Conservation (phyloP, 2,888 invertebrate species). For the Nomada goodeniana region DNA sequence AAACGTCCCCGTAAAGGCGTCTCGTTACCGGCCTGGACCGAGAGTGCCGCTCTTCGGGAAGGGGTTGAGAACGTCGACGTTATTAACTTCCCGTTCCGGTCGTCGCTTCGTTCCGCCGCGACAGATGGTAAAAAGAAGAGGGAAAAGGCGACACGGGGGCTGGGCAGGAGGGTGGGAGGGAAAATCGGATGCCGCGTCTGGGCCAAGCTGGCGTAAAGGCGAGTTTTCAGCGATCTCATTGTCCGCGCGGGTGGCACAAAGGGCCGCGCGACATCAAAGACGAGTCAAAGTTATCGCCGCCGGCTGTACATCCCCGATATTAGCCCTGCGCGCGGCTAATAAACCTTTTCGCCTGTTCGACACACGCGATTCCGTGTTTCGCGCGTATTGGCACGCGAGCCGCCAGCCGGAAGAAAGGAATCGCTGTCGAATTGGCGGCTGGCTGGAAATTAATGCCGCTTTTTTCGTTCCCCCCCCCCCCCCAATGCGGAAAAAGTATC, state of each 20-base stretch:
- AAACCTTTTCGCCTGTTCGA: slow-evolving; percentile 63
- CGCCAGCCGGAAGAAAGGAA: slow-evolving; percentile 8
- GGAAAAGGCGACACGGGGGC: not conserved
- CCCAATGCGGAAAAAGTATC: not conserved
- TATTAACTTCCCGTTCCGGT: slow-evolving; percentile 47
- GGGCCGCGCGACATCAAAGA: slow-evolving; percentile 74
- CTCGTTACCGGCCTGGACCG: slow-evolving; percentile 40
- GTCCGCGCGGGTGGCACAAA: slow-evolving; percentile 69
- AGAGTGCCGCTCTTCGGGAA: not conserved
- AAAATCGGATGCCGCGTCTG: slow-evolving; percentile 50
- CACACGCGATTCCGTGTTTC: slow-evolving; percentile 48
- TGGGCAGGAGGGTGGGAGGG: slow-evolving; percentile 11
- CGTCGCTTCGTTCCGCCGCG: slow-evolving; percentile 25
- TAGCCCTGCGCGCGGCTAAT: slow-evolving; percentile 65
- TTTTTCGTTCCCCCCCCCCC: not conserved
- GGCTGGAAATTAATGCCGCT: slow-evolving; percentile 17
- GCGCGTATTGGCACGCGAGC: slow-evolving; percentile 22
- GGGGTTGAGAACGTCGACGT: slow-evolving; percentile 43
- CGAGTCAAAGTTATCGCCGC: slow-evolving; percentile 74
- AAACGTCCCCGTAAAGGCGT: slow-evolving; percentile 54
- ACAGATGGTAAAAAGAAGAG: not conserved
- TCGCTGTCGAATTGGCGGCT: slow-evolving; percentile 14
- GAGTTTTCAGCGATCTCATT: slow-evolving; percentile 76
- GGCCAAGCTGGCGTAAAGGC: slow-evolving; percentile 69
- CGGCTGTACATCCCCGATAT: slow-evolving; percentile 72